These are phyloP conservation scores for Meandrina meandrites DNA, from an alignment of 92 coral and sea anemone species.

Conservation along the genomic window DNA sequence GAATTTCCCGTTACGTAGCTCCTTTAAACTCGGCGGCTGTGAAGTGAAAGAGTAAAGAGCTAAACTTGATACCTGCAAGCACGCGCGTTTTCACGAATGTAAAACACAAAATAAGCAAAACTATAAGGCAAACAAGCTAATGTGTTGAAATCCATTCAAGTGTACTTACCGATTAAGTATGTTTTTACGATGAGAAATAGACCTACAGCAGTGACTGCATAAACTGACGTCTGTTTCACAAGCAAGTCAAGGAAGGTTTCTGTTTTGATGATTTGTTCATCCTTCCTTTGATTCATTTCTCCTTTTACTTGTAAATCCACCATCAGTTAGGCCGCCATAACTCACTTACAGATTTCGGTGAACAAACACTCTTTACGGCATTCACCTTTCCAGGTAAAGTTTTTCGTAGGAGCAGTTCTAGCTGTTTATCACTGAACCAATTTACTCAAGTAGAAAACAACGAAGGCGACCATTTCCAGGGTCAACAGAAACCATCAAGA, in stretches of 20 bases:
- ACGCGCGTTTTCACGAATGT: not conserved
- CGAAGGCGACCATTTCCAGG: not conserved
- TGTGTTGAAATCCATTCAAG: not conserved
- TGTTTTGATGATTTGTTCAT: slow-evolving; percentile 50
- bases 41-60: no score
- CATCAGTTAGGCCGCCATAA: not conserved
- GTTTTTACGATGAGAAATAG: slow-evolving; percentile 65
- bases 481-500: not conserved
- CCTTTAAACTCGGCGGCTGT: no score
- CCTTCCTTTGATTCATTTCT: not conserved
- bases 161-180: slow-evolving; percentile 64
- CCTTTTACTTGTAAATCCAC: slow-evolving; percentile 40
- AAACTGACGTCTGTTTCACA: slow-evolving; percentile 72
- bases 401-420: not conserved
- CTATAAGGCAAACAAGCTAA: not conserved
- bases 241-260: slow-evolving; percentile 72
- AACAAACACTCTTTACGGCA: no score
- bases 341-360: no score
- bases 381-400: no score
- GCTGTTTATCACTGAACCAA: not conserved
- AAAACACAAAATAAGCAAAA: not conserved
- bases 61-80: no score
- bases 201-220: slow-evolving; percentile 61
- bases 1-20: no score
- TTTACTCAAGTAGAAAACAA: not conserved